Base-by-base conservation (phyloP, 2,888 invertebrate genomes). In the Tenthredo livida region DNA sequence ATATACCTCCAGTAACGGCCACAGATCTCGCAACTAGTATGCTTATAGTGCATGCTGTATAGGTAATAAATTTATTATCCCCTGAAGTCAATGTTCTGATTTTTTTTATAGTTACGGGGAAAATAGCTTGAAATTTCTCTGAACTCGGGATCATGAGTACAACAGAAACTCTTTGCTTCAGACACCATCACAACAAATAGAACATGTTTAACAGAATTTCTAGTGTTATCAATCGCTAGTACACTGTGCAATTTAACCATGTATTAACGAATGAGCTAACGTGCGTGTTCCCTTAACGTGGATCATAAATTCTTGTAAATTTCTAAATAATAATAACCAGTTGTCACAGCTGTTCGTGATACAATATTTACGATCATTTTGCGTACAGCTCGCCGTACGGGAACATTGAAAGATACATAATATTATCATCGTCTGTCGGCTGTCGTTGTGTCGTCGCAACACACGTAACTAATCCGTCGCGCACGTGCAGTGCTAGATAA, bases 401-500 rank as follows among this genome's bases (percentile, higher is more conserved):
- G 50, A 77, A 29, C 50, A 25, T 54, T 77, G 50, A 29, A 33
- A 29, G 17, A 29, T 73, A 73, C 67, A 67, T 33, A 67, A 67
- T 67, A 67, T 67, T 33, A 33, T 67, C 40, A 73, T 77, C 33
- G 47, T 75, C 1, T 17, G 50, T 25, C 75, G 47, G 15, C 12
- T 25, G 21, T 47, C 47, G 50, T 29, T 50, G 17, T 29, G 29
- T 33, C 33, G 12, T 54, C 33, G 33, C 29, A 77, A 54, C 9
- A 54, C 77, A 77, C 50, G 50, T 54, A 77, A 33, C 54, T 77
- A 15, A 54, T 54, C 50, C 50, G 10, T 29, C n/a, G 33, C 77
- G 47, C 58, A 33, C 61, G 43, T 86, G 61, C 37, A 37, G 37
- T 84, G 78, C 72, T 54, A 50, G 29, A 15, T 37, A 33, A 40